Conservation (phyloP, 2,797 vertebrate species). For the Helostoma temminkii region DNA sequence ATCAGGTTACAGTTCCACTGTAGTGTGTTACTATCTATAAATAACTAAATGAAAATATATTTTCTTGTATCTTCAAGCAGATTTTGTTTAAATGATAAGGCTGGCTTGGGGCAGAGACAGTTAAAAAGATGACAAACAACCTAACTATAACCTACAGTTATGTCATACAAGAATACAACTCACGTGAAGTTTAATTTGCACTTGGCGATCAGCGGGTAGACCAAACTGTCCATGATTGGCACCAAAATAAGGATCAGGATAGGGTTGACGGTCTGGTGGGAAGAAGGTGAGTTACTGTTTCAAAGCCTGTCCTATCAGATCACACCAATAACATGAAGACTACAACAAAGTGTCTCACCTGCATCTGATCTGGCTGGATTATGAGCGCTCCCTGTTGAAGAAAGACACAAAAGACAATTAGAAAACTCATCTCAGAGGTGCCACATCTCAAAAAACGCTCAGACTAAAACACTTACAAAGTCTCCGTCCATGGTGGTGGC, state of each 20-base stretch:
- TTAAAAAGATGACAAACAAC: no score
- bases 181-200: conserved; percentile 94
- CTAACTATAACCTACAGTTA: no score
- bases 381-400: conserved; percentile 84
- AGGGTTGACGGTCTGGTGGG: conserved; percentile 90
- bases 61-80: no score
- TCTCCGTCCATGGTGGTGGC: conserved; percentile 92
- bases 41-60: no score
- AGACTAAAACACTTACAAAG: conserved; percentile 86
- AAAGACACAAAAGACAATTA: not conserved
- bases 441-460: not conserved
- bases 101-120: no score
- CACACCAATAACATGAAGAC: not conserved
- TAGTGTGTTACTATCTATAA: no score
- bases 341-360: conserved; percentile 81
- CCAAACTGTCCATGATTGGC: conserved; percentile 85
- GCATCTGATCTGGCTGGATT: conserved; percentile 96
- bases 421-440: not conserved
- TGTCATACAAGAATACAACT: conserved; percentile 49
- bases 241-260: conserved; percentile 92
- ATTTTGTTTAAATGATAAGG: no score
- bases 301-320: not conserved
- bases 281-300: not conserved
- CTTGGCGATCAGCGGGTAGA: conserved; percentile 92
- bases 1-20: no score